Evolutionary conservation across 2,888 invertebrate genomes (phyloP).

Genomic region (Microctonus hyperodae): DNA sequence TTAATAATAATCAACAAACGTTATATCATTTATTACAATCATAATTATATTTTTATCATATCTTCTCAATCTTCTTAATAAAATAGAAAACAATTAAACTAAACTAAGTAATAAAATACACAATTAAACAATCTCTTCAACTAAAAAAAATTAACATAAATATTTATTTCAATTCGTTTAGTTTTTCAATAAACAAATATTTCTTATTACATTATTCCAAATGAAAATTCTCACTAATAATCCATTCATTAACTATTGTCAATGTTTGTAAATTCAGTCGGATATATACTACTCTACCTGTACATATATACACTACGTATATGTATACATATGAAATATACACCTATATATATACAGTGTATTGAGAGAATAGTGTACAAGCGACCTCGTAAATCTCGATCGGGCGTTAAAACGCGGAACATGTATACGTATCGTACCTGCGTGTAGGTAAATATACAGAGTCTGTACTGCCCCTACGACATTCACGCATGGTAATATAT

Average conservation of each 20-base stretch:
- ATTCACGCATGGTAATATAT: neutral
- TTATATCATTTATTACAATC: too few relatives aligned
- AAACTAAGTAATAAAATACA: too few relatives aligned
- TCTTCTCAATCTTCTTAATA: too few relatives aligned
- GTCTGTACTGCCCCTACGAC: constrained; percentile 9
- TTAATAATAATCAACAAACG: too few relatives aligned
- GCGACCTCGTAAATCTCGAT: constrained; percentile 31
- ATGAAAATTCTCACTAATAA: neutral
- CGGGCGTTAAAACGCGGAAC: constrained; percentile 31
- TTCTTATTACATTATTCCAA: neutral
- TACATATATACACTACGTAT: neutral
- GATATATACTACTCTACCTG: too few relatives aligned
- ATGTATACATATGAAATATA: constrained; percentile 8
- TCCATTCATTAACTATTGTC: constrained; percentile 22
- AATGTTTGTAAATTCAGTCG: constrained; percentile 3
- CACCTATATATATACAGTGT: neutral
- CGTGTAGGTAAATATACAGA: constrained; percentile 15
- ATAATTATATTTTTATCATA: too few relatives aligned
- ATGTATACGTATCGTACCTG: constrained; percentile 24
- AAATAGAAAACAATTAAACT: too few relatives aligned
- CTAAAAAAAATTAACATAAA: too few relatives aligned
- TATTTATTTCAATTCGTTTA: too few relatives aligned
- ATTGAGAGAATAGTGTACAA: constrained; percentile 4
- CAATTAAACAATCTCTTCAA: too few relatives aligned
- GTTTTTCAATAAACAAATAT: too few relatives aligned